Evolutionary conservation across 2,797 vertebrate genomes (phyloP), one percentile per base, ranked within the genome.

Genomic region (Scyliorhinus canicula): DNA sequence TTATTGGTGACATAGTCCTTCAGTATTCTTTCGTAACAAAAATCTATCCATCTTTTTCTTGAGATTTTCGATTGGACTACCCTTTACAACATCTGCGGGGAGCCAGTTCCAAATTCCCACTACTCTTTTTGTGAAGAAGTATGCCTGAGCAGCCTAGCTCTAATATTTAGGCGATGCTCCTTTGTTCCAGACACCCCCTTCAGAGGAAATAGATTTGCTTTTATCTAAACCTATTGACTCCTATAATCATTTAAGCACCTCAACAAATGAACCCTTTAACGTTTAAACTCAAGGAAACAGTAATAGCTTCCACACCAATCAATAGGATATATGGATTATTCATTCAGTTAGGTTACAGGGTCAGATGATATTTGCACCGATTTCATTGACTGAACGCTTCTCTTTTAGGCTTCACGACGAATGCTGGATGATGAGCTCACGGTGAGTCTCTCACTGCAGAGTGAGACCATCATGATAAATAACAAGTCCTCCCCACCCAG

Each of bases 351-450:
- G n/a, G n/a, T n/a, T n/a, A 3, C n/a, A 19, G 40, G 24, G n/a
- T 57, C 57, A 9, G 79, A 8, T 47, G 40, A 44, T 82, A 44
- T 47, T 47, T 82, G 40, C 40, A 82, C 77, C 24, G 16, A 24
- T 12, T 44, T 63, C n/a, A 91, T 63, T 40, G 57, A 91, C 57
- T 55, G n/a, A 65, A 3, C 57, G 14, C n/a, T 95, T 95, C 96
- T 95, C 57, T 97, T 97, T 90, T 97, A 99, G 99, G 98, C 98
- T 4, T 99, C 99, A 14, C 97, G 98, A 91, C 97, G 98, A 97
- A 99, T 99, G 98, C 97, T 99, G 96, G 98, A 99, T 88, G 99
- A 99, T 44, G 98, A 99, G 97, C 98, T 99, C 98, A 99, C 98
- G 0, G 98, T 99, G 96, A 99, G 98, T 97, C 98, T 99, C 96